Evolutionary conservation across 1,140 invertebrate species (phyloP).

Genomic region (Ladona fulva): DNA sequence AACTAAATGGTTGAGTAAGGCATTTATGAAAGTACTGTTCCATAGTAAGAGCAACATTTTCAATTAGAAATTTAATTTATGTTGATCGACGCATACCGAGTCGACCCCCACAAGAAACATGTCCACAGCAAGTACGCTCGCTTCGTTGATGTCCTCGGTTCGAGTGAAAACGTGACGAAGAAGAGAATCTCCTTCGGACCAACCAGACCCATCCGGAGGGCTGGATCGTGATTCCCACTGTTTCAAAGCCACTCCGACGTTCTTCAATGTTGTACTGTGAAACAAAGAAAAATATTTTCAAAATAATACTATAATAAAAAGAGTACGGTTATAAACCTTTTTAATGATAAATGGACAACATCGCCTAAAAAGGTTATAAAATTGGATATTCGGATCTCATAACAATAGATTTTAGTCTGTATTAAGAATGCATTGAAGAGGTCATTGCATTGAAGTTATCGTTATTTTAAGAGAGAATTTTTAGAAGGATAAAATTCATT

Average conservation of each 20-base stretch:
- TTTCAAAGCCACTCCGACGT: background rate
- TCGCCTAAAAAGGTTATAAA: too few species aligned
- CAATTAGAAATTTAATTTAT: background rate
- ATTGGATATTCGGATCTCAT: too few species aligned
- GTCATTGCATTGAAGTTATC: too few species aligned
- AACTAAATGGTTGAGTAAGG: too few species aligned
- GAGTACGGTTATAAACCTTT: too few species aligned
- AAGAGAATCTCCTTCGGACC: slow-evolving; percentile 36
- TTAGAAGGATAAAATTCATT: too few species aligned
- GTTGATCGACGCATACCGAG: slow-evolving; percentile 48
- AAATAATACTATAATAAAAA: background rate
- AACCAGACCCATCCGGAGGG: background rate
- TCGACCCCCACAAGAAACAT: slow-evolving; percentile 77
- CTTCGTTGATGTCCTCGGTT: slow-evolving; percentile 46
- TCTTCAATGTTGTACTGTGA: background rate
- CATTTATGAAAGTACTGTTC: too few species aligned
- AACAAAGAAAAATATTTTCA: background rate
- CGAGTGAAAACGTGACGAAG: slow-evolving; percentile 28
- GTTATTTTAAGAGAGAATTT: too few species aligned
- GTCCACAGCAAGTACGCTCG: slow-evolving; percentile 70
- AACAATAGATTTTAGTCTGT: too few species aligned
- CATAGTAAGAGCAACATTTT: too few species aligned
- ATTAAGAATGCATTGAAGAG: too few species aligned
- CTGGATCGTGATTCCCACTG: background rate
- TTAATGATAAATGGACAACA: too few species aligned